Conservation (phyloP, 2,888 invertebrate genomes). For the Meganola albula region DNA sequence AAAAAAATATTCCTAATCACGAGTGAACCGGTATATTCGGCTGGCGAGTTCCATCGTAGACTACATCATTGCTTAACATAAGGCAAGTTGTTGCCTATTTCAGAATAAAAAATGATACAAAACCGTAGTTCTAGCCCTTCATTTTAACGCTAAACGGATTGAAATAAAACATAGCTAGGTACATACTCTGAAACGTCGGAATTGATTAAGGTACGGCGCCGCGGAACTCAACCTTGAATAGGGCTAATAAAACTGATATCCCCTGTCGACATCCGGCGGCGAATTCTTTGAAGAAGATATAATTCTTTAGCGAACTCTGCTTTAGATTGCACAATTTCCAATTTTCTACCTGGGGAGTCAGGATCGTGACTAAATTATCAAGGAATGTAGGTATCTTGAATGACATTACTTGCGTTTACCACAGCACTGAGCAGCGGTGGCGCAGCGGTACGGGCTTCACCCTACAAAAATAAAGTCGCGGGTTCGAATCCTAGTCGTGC, state of each 20-base stretch:
- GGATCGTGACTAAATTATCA: slow-evolving; percentile 72
- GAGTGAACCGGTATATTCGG: no score
- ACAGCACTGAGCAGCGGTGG: no score
- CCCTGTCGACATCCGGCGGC: slow-evolving; percentile 28
- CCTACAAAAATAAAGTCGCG: neutral
- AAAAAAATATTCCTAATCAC: no score
- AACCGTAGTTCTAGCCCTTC: no score
- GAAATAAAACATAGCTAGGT: slow-evolving; percentile 6
- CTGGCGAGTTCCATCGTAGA: no score
- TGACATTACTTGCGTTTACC: no score
- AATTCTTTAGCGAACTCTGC: slow-evolving; percentile 52
- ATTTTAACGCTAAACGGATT: no score
- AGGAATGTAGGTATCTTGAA: slow-evolving; percentile 32
- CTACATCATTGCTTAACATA: no score
- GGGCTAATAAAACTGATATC: slow-evolving; percentile 39
- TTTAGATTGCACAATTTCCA: slow-evolving; percentile 70
- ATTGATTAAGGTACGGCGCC: slow-evolving; percentile 19
- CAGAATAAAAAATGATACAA: no score
- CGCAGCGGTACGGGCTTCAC: no score
- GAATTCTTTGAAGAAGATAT: slow-evolving; percentile 47
- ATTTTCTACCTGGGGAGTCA: slow-evolving; percentile 70
- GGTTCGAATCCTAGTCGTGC: neutral
- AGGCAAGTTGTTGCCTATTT: no score
- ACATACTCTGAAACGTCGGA: slow-evolving; percentile 14
- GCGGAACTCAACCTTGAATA: slow-evolving; percentile 24